phyloP scores from a whole-genome alignment of 2,113 vertebrate genomes.

The Barbus barbus region DNA sequence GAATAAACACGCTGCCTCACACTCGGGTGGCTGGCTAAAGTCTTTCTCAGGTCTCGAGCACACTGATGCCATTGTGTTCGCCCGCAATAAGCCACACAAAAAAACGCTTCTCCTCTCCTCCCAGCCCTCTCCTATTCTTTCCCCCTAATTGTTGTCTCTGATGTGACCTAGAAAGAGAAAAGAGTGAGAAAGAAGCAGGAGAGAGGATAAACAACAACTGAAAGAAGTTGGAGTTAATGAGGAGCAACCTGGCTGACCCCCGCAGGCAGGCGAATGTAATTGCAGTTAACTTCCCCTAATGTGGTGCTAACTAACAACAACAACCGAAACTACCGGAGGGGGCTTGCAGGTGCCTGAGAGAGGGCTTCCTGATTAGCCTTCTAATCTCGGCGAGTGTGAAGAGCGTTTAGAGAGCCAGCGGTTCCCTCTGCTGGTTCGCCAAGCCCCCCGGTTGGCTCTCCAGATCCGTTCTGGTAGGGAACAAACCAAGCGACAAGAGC shows the following conservation, averaged over 20 bases:
- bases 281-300: conserved; percentile 55
- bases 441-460: conserved; percentile 19
- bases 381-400: conserved; percentile 17
- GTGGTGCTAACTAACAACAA: conserved; percentile 45
- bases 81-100: conserved; percentile 5
- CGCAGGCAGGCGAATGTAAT: conserved; percentile 38
- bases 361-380: conserved; percentile 43
- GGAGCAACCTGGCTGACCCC: conserved; percentile 34
- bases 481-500: not conserved
- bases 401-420: not conserved
- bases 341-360: conserved; percentile 37
- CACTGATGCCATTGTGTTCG: conserved; percentile 34
- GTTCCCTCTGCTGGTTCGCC: conserved; percentile 3
- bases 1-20: not conserved
- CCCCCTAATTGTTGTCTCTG: conserved; percentile 25
- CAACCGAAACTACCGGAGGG: conserved; percentile 14
- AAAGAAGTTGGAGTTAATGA: conserved; percentile 36
- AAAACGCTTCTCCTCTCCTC: not conserved
- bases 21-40: conserved; percentile 4
- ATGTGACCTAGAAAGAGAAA: conserved; percentile 29
- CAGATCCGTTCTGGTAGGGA: conserved; percentile 7
- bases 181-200: conserved; percentile 16
- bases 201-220: not conserved
- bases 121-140: not conserved
- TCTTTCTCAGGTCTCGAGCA: not conserved